Evolutionary conservation across 2,888 invertebrate genomes (phyloP).

Genomic region (Hermaeophaga mercurialis): DNA sequence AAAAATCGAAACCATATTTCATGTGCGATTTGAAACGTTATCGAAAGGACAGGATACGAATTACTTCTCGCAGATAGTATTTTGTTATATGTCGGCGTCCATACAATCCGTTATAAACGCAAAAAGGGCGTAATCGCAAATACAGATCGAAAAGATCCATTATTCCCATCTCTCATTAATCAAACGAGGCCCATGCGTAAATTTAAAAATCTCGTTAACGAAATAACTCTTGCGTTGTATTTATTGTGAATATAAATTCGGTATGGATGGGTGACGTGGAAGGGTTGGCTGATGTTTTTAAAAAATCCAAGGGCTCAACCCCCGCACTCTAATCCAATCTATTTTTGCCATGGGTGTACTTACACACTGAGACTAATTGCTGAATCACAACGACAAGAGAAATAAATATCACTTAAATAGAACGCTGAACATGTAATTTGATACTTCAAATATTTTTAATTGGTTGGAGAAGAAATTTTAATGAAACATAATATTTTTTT

Average conservation of each 20-base stretch:
- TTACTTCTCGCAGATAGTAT: slow-evolving; percentile 34
- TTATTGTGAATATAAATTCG: slow-evolving; percentile 54
- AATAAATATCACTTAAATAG: too few relatives aligned
- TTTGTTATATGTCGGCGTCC: slow-evolving; percentile 33
- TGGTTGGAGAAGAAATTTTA: too few relatives aligned
- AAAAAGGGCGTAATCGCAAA: slow-evolving; percentile 44
- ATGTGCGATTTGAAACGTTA: slow-evolving; percentile 28
- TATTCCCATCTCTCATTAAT: slow-evolving; percentile 57
- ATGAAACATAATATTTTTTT: too few relatives aligned
- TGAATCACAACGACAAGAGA: too few relatives aligned
- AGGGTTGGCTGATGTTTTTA: slow-evolving; percentile 39
- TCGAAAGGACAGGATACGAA: slow-evolving; percentile 31
- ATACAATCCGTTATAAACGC: slow-evolving; percentile 9
- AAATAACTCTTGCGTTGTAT: slow-evolving; percentile 54
- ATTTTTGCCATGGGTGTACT: slow-evolving; percentile 22
- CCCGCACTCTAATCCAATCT: slow-evolving; percentile 26
- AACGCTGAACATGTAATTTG: too few relatives aligned
- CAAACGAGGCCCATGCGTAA: slow-evolving; percentile 53
- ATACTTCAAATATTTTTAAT: too few relatives aligned
- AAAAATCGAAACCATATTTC: slow-evolving; percentile 27
- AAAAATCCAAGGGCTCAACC: neutral
- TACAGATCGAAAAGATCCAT: slow-evolving; percentile 55
- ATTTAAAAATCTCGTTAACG: slow-evolving; percentile 57
- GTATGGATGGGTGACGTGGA: slow-evolving; percentile 42
- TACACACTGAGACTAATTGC: too few relatives aligned